Percentiles rank a stretch among this genome's conserved stretches.
These are phyloP conservation scores for Euphonia xanthogaster DNA, from an alignment of 2,797 vertebrate genomes.

Conservation along the genomic window DNA sequence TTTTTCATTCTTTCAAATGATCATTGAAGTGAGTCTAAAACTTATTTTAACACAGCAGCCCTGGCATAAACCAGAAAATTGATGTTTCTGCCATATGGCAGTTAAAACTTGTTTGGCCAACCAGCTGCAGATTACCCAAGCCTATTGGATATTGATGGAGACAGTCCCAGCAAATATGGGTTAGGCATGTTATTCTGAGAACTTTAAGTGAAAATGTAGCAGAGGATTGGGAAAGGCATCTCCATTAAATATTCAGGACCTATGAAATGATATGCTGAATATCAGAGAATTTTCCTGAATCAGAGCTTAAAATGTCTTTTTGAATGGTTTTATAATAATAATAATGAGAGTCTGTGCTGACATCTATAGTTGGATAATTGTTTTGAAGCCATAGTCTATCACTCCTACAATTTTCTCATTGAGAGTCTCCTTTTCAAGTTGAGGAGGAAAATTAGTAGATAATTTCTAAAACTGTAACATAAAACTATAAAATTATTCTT, in stretches of 20 bases:
- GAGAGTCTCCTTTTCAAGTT: background rate
- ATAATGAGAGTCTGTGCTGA: background rate
- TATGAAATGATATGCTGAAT: background rate
- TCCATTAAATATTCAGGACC: background rate
- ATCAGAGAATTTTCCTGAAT: background rate
- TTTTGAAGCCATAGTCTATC: background rate
- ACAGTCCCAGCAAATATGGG: background rate
- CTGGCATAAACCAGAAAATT: background rate
- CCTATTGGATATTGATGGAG: background rate
- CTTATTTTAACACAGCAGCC: background rate
- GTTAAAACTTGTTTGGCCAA: background rate
- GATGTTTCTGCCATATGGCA: background rate
- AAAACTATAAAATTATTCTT: background rate
- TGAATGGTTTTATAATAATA: background rate
- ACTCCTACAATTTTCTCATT: background rate
- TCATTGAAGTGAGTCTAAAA: background rate
- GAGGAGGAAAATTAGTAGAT: background rate
- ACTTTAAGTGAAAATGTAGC: background rate
- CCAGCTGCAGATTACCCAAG: background rate
- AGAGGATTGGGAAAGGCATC: background rate
- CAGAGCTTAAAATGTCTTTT: background rate
- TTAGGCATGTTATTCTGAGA: background rate
- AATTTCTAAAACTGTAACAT: background rate
- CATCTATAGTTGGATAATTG: background rate
- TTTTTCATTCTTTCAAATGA: background rate